Percentiles rank a stretch among this genome's conserved stretches.
These are phyloP conservation scores for Rissa tridactyla DNA, from an alignment of 2,113 vertebrate species.

Conservation along the genomic window DNA sequence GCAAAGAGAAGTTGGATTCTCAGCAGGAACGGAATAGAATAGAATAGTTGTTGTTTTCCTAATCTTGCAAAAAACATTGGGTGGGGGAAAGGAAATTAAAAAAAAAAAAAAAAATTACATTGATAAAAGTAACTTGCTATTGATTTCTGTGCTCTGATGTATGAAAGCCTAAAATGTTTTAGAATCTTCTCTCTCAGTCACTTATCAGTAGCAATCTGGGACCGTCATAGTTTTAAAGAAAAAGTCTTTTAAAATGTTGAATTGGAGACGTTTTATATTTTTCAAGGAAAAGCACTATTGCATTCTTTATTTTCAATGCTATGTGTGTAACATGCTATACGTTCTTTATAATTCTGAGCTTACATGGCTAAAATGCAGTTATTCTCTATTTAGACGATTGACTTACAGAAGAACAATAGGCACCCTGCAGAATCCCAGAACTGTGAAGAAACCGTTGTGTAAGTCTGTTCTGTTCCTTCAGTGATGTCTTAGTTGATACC, in stretches of 20 bases:
- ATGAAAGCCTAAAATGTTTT: not conserved
- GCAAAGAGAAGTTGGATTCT: not conserved
- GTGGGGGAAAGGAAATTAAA: not conserved
- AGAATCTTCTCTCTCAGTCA: not conserved
- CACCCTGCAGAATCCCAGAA: conserved; percentile 74
- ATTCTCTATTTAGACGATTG: conserved; percentile 75
- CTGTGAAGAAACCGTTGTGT: conserved; percentile 79
- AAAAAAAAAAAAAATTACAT: not conserved
- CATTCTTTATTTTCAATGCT: not conserved
- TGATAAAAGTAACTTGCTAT: not conserved
- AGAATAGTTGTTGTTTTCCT: not conserved
- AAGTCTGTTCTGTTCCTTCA: conserved; percentile 64
- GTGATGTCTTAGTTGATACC: not conserved
- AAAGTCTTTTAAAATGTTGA: not conserved
- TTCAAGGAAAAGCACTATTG: not conserved
- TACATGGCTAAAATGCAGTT: not conserved
- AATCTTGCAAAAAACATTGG: not conserved
- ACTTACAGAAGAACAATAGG: conserved; percentile 84
- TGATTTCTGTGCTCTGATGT: not conserved
- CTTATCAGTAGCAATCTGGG: not conserved
- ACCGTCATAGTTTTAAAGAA: not conserved
- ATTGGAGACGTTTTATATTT: not conserved
- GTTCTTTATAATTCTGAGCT: not conserved
- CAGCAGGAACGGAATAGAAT: not conserved
- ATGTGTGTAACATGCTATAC: not conserved